Base-by-base conservation (phyloP, 2,797 vertebrate genomes). In the Pseudomugil tenellus region DNA sequence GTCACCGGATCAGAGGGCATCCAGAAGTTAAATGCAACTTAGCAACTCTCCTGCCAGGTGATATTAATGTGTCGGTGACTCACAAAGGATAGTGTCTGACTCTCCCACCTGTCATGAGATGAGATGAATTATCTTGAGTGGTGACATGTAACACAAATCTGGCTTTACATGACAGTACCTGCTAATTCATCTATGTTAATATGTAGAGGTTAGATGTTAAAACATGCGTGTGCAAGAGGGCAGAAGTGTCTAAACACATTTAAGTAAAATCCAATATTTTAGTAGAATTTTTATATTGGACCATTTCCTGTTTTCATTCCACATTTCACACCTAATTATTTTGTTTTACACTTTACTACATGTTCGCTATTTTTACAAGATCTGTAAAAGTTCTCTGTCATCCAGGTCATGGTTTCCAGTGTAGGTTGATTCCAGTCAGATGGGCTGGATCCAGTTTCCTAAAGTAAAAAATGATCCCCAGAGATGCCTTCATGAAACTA, bases 11-110 rank as follows among this genome's bases (percentile, higher is more conserved):
- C 21, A 60, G 17, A 58, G 19, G 12, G n/a, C 37, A 58, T 63
- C 16, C 62, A 16, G 32, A 55, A 72, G 43, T 51, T 25, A 31
- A 68, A 63, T 10, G n/a, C 51, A 41, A 55, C 53, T 57, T 51
- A 67, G 21, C 54, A 16, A 3, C 17, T 61, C 63, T 54, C 19
- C 41, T 12, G 35, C 67, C 63, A 51, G 51, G 17, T 76, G 58
- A 61, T 53, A 46, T 72, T 58, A 51, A 69, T 17, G 68, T 73
- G 80, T 63, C 72, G 4, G 3, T 58, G 71, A 74, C 53, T 53
- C 53, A 43, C 58, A 57, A 51, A 77, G 70, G 56, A 60, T 39
- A 63, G 12, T 13, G 54, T 67, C 34, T 35, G 61, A 56, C 12
- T 67, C 43, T 53, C 51, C n/a, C 46, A 60, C 23, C 21, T 79